These are phyloP conservation scores for Lutjanus erythropterus DNA, from an alignment of 2,113 vertebrate genomes.

Conservation along the genomic window DNA sequence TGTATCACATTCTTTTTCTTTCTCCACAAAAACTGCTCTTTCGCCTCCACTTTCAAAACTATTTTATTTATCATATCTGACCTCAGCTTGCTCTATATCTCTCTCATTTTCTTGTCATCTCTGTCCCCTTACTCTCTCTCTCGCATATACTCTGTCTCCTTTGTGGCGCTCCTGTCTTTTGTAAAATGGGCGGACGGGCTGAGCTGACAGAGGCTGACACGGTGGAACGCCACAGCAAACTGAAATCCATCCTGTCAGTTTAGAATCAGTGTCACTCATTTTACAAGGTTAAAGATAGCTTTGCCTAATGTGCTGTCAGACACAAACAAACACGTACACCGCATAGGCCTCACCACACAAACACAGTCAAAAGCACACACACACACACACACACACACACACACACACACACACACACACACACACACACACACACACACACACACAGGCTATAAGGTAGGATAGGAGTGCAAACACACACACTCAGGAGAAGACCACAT, in stretches of 20 bases:
- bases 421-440: background rate
- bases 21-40: background rate
- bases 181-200: conserved; percentile 62
- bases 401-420: conserved; percentile 13
- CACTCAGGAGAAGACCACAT: conserved; percentile 21
- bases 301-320: conserved; percentile 78
- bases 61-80: conserved; percentile 42
- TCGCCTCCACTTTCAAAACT: conserved; percentile 19
- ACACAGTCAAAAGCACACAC: conserved; percentile 2
- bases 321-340: conserved; percentile 54
- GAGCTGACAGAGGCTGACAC: conserved; percentile 76
- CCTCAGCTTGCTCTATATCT: conserved; percentile 12
- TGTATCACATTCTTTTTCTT: background rate
- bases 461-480: background rate
- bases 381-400: background rate
- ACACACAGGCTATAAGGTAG: too few relatives aligned
- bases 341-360: conserved; percentile 18
- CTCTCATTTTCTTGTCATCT: conserved; percentile 27
- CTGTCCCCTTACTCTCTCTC: conserved; percentile 2
- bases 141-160: conserved; percentile 35
- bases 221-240: conserved; percentile 58
- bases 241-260: conserved; percentile 79
- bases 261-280: conserved; percentile 80
- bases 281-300: conserved; percentile 79
- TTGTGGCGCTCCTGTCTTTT: conserved; percentile 60